Conservation (phyloP, 2,888 invertebrate species). For the Hanleya hanleyi region DNA sequence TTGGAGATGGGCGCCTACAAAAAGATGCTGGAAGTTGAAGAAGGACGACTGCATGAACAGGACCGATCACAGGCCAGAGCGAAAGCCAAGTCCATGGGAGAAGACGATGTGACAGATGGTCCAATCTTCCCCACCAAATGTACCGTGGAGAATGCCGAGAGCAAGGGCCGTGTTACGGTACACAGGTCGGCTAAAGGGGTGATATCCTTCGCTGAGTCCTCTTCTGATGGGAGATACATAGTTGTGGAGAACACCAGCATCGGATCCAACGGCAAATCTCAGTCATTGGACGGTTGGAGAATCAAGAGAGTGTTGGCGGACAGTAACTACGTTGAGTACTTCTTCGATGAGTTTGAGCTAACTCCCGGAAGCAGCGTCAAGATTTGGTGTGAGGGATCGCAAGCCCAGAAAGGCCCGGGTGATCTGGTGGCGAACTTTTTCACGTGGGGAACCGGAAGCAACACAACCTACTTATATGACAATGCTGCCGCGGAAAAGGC, state of each 20-base stretch:
- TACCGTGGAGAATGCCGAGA: slow-evolving; percentile 11
- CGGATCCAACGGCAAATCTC: slow-evolving; percentile 34
- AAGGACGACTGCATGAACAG: slow-evolving; percentile 64
- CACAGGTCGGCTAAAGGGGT: slow-evolving; percentile 39
- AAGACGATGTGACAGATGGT: background rate
- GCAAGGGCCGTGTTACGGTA: slow-evolving; percentile 37
- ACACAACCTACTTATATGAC: slow-evolving; percentile 31
- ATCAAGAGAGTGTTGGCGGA: background rate
- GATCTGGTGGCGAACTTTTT: slow-evolving; percentile 23
- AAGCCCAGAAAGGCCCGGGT: background rate
- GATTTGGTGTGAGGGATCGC: background rate
- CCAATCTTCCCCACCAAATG: background rate
- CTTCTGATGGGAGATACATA: slow-evolving; percentile 33
- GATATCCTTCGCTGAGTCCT: slow-evolving; percentile 27
- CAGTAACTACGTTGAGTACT: background rate
- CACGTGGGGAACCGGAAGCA: slow-evolving; percentile 37
- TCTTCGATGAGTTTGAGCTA: background rate
- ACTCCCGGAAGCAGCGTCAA: background rate
- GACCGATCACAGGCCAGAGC: background rate
- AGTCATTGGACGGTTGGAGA: slow-evolving; percentile 4
- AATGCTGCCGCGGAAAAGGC: slow-evolving; percentile 25
- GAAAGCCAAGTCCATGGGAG: background rate
- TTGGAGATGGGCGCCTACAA: slow-evolving; percentile 76
- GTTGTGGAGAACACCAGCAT: slow-evolving; percentile 40
- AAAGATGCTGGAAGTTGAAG: slow-evolving; percentile 76